A percentile compares a stretch with the other conserved stretches of the same genome.
Evolutionary conservation across 2,797 vertebrate genomes (phyloP).

Genomic region (Pseudomugil gertrudae): DNA sequence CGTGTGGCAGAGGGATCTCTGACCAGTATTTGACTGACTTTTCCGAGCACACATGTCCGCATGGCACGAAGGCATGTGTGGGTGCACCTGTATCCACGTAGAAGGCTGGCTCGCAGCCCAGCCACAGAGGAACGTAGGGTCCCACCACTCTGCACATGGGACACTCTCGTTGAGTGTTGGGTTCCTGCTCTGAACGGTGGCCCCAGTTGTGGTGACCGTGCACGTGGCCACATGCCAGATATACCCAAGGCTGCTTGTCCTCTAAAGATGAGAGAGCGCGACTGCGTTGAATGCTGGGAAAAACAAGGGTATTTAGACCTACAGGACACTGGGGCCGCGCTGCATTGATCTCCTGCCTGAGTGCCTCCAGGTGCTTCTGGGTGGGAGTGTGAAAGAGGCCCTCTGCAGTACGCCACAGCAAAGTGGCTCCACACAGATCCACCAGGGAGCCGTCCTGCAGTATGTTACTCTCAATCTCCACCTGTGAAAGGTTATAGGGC

Average conservation of each 20-base stretch:
- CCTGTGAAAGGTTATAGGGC: conserved; percentile 75
- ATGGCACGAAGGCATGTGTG: conserved; percentile 94
- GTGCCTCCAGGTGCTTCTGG: conserved; percentile 97
- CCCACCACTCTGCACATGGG: conserved; percentile 96
- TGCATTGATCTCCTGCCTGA: conserved; percentile 97
- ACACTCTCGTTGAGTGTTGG: conserved; percentile 90
- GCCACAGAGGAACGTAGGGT: conserved; percentile 95
- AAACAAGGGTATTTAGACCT: conserved; percentile 95
- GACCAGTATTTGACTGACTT: conserved; percentile 98
- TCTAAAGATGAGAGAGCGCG: conserved; percentile 92
- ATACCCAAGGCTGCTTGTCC: conserved; percentile 98
- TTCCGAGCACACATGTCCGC: conserved; percentile 97
- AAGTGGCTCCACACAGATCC: conserved; percentile 95
- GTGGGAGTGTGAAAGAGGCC: conserved; percentile 95
- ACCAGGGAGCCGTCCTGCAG: conserved; percentile 96
- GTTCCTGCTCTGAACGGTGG: conserved; percentile 90
- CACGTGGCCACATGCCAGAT: conserved; percentile 94
- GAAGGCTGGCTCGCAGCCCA: conserved; percentile 95
- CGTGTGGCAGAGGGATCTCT: conserved; percentile 97
- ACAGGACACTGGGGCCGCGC: conserved; percentile 96
- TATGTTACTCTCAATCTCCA: conserved; percentile 94
- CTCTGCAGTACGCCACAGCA: conserved; percentile 96
- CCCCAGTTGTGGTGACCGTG: conserved; percentile 98
- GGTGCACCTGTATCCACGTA: conserved; percentile 94
- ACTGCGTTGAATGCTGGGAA: conserved; percentile 95